A percentile compares a stretch with the other conserved stretches of the same genome.
phyloP scores from a whole-genome alignment of 2,888 invertebrate species.

The Spodoptera exigua region DNA sequence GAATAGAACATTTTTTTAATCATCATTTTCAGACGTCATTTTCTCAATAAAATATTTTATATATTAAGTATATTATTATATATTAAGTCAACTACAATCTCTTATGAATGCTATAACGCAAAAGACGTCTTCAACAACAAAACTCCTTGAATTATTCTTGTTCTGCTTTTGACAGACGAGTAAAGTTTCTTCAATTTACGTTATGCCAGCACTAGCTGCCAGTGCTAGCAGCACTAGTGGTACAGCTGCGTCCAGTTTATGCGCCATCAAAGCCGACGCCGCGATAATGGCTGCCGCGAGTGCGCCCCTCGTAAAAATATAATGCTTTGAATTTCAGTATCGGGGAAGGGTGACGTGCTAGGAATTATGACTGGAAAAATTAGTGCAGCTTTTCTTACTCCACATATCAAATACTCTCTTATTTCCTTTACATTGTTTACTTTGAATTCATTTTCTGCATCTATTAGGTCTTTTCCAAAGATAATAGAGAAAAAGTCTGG shows the following conservation, averaged over 20 bases:
- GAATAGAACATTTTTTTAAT: no score
- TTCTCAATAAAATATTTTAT: no score
- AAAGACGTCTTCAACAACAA: no score
- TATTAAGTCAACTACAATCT: no score
- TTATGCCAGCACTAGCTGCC: conserved; percentile 2
- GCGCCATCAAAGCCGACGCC: conserved; percentile 74
- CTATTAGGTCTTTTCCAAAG: no score
- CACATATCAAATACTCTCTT: background rate
- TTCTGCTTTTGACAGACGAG: conserved; percentile 10
- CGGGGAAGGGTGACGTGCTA: conserved; percentile 32
- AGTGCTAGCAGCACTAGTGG: conserved; percentile 28
- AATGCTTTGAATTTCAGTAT: conserved; percentile 68
- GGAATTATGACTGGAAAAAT: conserved; percentile 26
- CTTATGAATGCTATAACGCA: no score
- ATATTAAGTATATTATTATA: no score
- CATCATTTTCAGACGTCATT: no score
- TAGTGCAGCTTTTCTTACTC: conserved; percentile 3
- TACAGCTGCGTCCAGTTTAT: conserved; percentile 79
- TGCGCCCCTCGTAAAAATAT: conserved; percentile 76
- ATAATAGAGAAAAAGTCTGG: no score
- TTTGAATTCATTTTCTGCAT: no score
- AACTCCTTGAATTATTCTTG: no score
- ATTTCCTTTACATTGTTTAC: no score
- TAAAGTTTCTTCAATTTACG: conserved; percentile 4
- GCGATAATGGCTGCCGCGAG: conserved; percentile 74